These are phyloP conservation scores for Chirona hameri DNA, from an alignment of 2,888 invertebrate species.

Conservation along the genomic window DNA sequence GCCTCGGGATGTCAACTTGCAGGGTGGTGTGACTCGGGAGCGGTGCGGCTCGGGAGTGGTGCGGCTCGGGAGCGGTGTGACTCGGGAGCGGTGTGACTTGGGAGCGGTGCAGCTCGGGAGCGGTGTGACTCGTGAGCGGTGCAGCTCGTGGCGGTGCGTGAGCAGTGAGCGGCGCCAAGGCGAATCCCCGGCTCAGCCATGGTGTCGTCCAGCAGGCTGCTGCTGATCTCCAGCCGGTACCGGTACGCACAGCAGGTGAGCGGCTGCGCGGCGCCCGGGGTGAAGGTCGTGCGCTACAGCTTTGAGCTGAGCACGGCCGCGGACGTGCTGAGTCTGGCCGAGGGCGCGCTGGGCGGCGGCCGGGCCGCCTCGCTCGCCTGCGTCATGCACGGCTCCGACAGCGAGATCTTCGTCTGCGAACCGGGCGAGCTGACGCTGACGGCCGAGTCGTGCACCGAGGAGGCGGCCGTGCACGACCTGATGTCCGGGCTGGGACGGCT, in stretches of 20 bases:
- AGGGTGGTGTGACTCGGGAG: no score
- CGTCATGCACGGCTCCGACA: constrained; percentile 37
- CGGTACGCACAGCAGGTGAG: constrained; percentile 45
- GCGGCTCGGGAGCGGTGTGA: no score
- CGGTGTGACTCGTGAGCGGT: no score
- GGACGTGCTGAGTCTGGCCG: constrained; percentile 43
- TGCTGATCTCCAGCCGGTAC: constrained; percentile 48
- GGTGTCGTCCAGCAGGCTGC: constrained; percentile 38
- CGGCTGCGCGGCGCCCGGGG: constrained; percentile 44
- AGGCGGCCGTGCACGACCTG: constrained; percentile 44
- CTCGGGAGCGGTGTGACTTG: no score
- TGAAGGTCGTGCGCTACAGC: constrained; percentile 47
- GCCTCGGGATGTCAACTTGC: no score
- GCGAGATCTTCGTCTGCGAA: constrained; percentile 37
- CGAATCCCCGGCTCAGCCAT: not conserved
- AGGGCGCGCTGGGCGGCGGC: not conserved
- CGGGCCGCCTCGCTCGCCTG: constrained; percentile 32
- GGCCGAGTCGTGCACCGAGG: constrained; percentile 43
- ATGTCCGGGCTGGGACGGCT: constrained; percentile 44
- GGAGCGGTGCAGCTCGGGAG: no score
- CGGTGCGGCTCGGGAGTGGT: no score
- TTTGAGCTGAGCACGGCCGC: constrained; percentile 48
- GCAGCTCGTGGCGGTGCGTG: no score
- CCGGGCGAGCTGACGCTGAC: constrained; percentile 43
- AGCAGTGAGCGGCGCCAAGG: no score